Base-by-base conservation (phyloP, 2,888 invertebrate genomes). In the Gibbula magus region DNA sequence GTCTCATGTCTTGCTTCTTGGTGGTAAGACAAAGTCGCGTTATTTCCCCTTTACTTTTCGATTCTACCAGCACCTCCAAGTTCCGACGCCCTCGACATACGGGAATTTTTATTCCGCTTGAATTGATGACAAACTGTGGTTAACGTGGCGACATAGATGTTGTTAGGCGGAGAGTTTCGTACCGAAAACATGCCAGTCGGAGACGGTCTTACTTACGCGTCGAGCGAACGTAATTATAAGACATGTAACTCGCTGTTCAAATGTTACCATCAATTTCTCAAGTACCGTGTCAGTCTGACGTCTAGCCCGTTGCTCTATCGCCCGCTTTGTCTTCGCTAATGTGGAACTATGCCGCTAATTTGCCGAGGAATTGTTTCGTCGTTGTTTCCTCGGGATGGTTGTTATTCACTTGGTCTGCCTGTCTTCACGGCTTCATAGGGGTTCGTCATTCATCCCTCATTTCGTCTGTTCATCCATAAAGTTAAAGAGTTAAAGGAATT, bases 251-350 rank as follows among this genome's bases (percentile, higher is more conserved):
- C 70, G 70, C 39, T 70, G 70, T 35, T 70, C 70, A 70, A 70
- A 70, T 70, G 70, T 70, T 70, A 32, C 35, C 70, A 70, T 70
- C 70, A 70, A 70, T 70, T 70, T 70, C 70, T 70, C 70, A 70
- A 39, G 39, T n/a, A 32, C 20, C 70, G 70, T 70, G 70, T 70
- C 70, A 70, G 70, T 32, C 35, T 10, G 16, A 35, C 25, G 32
- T 32, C 70, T 18, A 35, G 35, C 35, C 13, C 16, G 70, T 35
- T 32, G 29, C 70, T 70, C 70, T 70, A 29, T 70, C 70, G 29
- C 70, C 18, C 32, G 35, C 35, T 70, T 70, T 70, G 70, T 70
- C 35, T 61, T 70, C 29, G 70, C 70, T 70, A 70, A 70, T 70
- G 70, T 70, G 70, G n/a, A 70, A 70, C 20, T 70, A 70, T 70